Conservation (phyloP, 2,888 invertebrate species). For the Ellobium chinense region DNA sequence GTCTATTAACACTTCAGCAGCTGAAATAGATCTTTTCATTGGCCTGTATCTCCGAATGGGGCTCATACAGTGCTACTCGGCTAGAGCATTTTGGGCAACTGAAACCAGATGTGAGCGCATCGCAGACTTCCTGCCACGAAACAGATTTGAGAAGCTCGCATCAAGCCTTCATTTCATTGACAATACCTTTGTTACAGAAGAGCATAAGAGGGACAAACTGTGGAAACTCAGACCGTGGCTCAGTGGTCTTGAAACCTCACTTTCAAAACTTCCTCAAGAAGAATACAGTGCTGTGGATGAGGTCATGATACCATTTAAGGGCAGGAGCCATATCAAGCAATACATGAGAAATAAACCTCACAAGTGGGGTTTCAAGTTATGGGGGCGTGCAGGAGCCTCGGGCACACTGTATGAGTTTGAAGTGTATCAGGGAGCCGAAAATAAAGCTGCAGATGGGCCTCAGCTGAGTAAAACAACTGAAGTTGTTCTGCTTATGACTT, state of each 20-base stretch:
- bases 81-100: conserved; percentile 47
- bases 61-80: conserved; percentile 37
- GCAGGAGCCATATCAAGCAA: conserved; percentile 49
- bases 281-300: conserved; percentile 65
- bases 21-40: conserved; percentile 48
- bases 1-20: background rate
- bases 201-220: background rate
- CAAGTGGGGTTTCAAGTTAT: conserved; percentile 55
- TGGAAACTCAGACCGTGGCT: conserved; percentile 41
- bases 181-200: conserved; percentile 25
- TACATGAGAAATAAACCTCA: conserved; percentile 50
- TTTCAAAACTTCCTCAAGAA: conserved; percentile 59
- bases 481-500: conserved; percentile 31
- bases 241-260: conserved; percentile 42
- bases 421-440: conserved; percentile 42
- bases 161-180: conserved; percentile 47
- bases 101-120: conserved; percentile 38
- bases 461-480: conserved; percentile 17
- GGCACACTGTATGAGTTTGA: conserved; percentile 46
- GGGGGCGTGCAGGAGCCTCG: conserved; percentile 9
- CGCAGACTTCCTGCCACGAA: conserved; percentile 48
- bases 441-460: background rate
- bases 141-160: conserved; percentile 45
- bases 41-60: conserved; percentile 53
- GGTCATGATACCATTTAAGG: conserved; percentile 68